Base-by-base conservation (phyloP, 2,888 invertebrate species). In the Eumerus sabulonum region DNA sequence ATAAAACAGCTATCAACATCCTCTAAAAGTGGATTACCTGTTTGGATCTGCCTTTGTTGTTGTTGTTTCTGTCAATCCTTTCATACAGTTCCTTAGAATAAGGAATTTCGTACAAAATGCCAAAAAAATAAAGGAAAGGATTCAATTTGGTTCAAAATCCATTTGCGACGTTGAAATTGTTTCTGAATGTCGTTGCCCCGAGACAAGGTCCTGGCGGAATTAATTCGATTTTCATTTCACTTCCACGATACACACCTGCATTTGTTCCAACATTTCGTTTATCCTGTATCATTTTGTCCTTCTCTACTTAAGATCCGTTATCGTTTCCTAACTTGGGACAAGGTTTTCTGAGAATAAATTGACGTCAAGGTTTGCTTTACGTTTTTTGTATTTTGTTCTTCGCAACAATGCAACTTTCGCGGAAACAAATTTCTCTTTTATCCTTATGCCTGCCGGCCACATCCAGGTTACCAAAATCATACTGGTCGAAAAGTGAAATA, bases 1-100 rank as follows among this genome's bases (percentile, higher is more conserved):
- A 71, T 71, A 71, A 60, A 71, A 70, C 42, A 62, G 66, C 51
- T 71, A 71, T 71, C 71, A 67, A 62, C 66, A 76, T 76, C 66
- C 51, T 45, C 56, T 71, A 64, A 76, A n/a, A 71, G 56, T 76
- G 71, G 76, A 76, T 71, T 76, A 72, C 66, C 66, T 76, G 76
- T 67, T 76, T 71, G 71, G 62, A 50, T 57, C 57, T 57, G 38
- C 50, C 60, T 56, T 27, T 40, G 17, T 9, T 59, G 14, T n/a
- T 9, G 18, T 44, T 19, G 0, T 14, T 13, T 14, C 45, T 11
- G 27, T 11, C 40, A 12, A 11, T 40, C 40, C 12, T 40, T n/a
- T n/a, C 9, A n/a, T 40, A 5, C 9, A 40, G 3, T 7, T 40
- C n/a, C n/a, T 3, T 40, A 9, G 11, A n/a, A n/a, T 40, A 11